A percentile compares a stretch with the other conserved stretches of the same genome.
These are phyloP conservation scores for Operophtera brumata DNA, from an alignment of 2,888 invertebrate species.

Conservation along the genomic window DNA sequence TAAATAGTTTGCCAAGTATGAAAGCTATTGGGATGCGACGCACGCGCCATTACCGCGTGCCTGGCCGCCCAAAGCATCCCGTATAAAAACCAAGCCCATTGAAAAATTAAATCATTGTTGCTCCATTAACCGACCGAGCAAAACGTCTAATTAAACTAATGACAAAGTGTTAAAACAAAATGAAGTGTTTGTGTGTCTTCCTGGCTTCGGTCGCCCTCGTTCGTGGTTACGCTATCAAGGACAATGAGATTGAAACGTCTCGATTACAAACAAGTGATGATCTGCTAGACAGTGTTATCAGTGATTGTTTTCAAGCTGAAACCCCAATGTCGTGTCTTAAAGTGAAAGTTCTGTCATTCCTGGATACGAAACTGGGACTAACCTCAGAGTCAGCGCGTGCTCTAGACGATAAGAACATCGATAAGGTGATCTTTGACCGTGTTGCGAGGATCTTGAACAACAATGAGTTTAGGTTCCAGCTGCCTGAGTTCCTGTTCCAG, in stretches of 20 bases:
- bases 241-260: conserved; percentile 79
- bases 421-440: conserved; percentile 87
- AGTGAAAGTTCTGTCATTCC: conserved; percentile 87
- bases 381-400: conserved; percentile 82
- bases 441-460: conserved; percentile 85
- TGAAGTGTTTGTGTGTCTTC: conserved; percentile 78
- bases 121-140: conserved; percentile 72
- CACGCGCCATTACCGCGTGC: conserved; percentile 67
- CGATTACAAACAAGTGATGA: conserved; percentile 84
- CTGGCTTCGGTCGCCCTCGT: conserved; percentile 76
- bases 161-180: conserved; percentile 67
- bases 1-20: conserved; percentile 74
- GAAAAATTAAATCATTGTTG: conserved; percentile 80
- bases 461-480: conserved; percentile 86
- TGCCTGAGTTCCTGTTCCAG: conserved; percentile 87
- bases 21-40: conserved; percentile 59
- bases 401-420: conserved; percentile 82
- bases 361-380: conserved; percentile 86
- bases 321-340: conserved; percentile 87
- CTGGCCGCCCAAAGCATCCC: conserved; percentile 78
- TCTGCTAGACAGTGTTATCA: conserved; percentile 85
- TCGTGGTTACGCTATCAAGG: conserved; percentile 74
- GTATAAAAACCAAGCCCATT: conserved; percentile 86
- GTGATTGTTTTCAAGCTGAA: conserved; percentile 85
- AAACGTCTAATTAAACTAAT: conserved; percentile 76